A percentile compares a stretch with the other conserved stretches of the same genome.
Conservation (phyloP, 2,888 invertebrate genomes). For the Actias luna region DNA sequence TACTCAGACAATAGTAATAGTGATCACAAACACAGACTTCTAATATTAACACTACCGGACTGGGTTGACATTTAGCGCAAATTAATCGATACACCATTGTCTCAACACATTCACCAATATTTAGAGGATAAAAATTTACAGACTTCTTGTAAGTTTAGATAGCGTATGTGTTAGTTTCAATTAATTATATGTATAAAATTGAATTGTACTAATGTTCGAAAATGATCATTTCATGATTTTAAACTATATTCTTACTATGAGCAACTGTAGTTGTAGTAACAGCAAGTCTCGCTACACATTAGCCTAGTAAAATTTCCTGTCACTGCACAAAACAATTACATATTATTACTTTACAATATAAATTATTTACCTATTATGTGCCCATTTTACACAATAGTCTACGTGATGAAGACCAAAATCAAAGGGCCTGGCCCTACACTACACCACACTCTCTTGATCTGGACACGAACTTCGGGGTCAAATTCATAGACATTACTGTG, state of each 20-base stretch:
- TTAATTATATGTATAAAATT: not conserved
- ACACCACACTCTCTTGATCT: constrained; percentile 76
- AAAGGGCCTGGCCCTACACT: constrained; percentile 79
- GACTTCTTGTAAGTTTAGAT: constrained; percentile 30
- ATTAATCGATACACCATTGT: constrained; percentile 82
- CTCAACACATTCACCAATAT: constrained; percentile 76
- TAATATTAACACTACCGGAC: constrained; percentile 80
- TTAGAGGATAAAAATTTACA: constrained; percentile 54
- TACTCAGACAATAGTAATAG: constrained; percentile 79
- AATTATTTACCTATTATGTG: constrained; percentile 79
- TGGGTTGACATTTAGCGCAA: constrained; percentile 81
- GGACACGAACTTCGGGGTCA: constrained; percentile 82
- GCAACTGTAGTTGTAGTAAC: too few species aligned
- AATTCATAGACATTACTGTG: constrained; percentile 78
- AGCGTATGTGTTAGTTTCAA: not conserved
- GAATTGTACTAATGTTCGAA: constrained; percentile 55
- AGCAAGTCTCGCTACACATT: constrained; percentile 61
- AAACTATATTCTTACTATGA: constrained; percentile 76
- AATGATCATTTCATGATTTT: constrained; percentile 71
- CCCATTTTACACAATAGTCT: constrained; percentile 78
- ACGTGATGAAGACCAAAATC: constrained; percentile 74
- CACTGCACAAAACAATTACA: constrained; percentile 26
- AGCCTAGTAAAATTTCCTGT: constrained; percentile 47
- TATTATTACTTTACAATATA: constrained; percentile 35
- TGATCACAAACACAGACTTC: constrained; percentile 77